These are phyloP conservation scores for Lathronympha strigana DNA, from an alignment of 2,888 invertebrate genomes.

Conservation along the genomic window DNA sequence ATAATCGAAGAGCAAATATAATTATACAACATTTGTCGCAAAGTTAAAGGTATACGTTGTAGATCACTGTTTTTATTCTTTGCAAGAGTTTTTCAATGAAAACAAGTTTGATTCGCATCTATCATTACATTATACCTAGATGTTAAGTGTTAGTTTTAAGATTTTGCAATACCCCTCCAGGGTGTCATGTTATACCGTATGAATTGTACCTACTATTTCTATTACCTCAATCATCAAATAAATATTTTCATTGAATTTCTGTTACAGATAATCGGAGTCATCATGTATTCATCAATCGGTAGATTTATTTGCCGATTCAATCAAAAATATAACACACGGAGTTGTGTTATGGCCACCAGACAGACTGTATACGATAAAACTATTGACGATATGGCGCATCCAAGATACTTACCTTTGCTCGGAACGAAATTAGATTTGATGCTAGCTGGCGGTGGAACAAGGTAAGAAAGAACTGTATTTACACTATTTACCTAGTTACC, in stretches of 20 bases:
- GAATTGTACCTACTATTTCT: too few relatives aligned
- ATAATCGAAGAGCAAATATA: too few relatives aligned
- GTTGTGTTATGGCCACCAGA: neutral
- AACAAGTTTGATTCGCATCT: too few relatives aligned
- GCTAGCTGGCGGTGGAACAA: slow-evolving; percentile 64
- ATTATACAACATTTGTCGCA: too few relatives aligned
- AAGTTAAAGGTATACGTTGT: too few relatives aligned
- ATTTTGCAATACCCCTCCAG: too few relatives aligned
- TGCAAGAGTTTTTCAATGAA: too few relatives aligned
- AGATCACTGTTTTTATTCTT: too few relatives aligned
- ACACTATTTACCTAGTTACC: too few relatives aligned
- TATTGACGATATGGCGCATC: slow-evolving; percentile 76
- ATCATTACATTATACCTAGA: too few relatives aligned
- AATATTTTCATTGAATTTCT: slow-evolving; percentile 7
- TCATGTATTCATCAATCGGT: slow-evolving; percentile 25
- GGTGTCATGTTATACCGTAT: too few relatives aligned
- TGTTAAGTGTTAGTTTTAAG: too few relatives aligned
- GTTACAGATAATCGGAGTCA: slow-evolving; percentile 4
- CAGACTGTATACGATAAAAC: slow-evolving; percentile 44
- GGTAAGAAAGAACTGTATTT: slow-evolving; percentile 54
- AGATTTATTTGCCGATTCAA: slow-evolving; percentile 7
- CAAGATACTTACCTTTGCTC: slow-evolving; percentile 78
- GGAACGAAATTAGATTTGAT: slow-evolving; percentile 82
- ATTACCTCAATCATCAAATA: slow-evolving; percentile 1
- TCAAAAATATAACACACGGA: slow-evolving; percentile 2